phyloP scores from a whole-genome alignment of 2,113 vertebrate genomes.

The Alouatta palliata region DNA sequence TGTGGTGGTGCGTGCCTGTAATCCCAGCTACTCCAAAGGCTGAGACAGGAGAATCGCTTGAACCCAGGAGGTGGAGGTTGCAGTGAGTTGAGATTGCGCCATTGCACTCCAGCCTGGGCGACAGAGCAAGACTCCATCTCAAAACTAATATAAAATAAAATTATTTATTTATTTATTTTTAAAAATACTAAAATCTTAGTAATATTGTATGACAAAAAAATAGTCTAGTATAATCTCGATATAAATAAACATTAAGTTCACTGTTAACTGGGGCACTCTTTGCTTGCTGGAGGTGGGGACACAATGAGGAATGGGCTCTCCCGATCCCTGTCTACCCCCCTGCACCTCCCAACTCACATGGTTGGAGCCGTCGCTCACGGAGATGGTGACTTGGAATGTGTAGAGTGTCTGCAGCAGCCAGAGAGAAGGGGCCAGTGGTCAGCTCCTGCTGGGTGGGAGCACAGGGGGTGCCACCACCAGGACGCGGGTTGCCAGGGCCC shows the following conservation, averaged over 20 bases:
- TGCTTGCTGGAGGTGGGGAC: background rate
- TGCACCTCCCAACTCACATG: background rate
- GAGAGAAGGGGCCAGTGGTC: background rate
- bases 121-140: too few relatives aligned
- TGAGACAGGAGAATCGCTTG: too few relatives aligned
- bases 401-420: background rate
- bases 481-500: accelerated
- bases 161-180: too few relatives aligned
- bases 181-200: background rate
- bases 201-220: background rate
- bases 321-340: background rate
- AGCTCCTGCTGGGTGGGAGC: background rate
- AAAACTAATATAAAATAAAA: too few relatives aligned
- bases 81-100: too few relatives aligned
- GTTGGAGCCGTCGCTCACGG: background rate
- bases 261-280: background rate
- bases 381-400: accelerated
- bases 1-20: too few relatives aligned
- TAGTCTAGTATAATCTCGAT: background rate
- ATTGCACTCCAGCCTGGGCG: too few relatives aligned
- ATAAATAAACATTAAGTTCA: background rate
- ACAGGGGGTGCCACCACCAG: accelerated
- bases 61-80: too few relatives aligned
- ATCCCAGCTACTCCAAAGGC: too few relatives aligned
- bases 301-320: background rate